These are phyloP conservation scores for Carettochelys insculpta DNA, from an alignment of 2,113 vertebrate species.

Conservation along the genomic window DNA sequence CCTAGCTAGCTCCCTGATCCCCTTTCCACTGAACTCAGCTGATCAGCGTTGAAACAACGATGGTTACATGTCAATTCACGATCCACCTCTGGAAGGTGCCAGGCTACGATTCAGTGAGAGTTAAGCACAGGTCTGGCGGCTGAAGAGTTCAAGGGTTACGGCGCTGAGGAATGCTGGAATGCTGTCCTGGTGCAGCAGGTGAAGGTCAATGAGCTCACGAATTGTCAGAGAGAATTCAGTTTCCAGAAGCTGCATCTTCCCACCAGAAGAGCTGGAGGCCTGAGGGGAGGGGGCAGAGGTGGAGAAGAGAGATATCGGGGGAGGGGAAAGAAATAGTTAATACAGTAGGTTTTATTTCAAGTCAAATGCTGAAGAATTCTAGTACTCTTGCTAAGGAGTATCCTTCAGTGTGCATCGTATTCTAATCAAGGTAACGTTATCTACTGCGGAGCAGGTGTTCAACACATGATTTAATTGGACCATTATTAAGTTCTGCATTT, in stretches of 20 bases:
- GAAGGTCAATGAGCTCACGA: constrained; percentile 87
- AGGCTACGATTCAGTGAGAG: not conserved
- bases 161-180: constrained; percentile 96
- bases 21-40: not conserved
- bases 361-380: not conserved
- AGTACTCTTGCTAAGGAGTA: fast-evolving
- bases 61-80: not conserved
- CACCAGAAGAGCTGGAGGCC: constrained; percentile 78
- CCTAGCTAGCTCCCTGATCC: not conserved
- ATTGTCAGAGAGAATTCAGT: constrained; percentile 89
- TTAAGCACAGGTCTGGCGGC: constrained; percentile 89
- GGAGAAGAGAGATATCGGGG: not conserved
- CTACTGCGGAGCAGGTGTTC: not conserved
- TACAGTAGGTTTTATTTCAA: not conserved
- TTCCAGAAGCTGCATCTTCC: constrained; percentile 94
- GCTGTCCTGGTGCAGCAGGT: constrained; percentile 94
- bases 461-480: not conserved
- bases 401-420: fast-evolving
- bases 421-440: not conserved
- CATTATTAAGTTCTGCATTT: not conserved
- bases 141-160: constrained; percentile 95
- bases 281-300: not conserved
- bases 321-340: not conserved
- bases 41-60: too few relatives aligned
- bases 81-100: not conserved